Evolutionary conservation across 2,797 vertebrate species (phyloP).

Genomic region (Eulemur mongoz): DNA sequence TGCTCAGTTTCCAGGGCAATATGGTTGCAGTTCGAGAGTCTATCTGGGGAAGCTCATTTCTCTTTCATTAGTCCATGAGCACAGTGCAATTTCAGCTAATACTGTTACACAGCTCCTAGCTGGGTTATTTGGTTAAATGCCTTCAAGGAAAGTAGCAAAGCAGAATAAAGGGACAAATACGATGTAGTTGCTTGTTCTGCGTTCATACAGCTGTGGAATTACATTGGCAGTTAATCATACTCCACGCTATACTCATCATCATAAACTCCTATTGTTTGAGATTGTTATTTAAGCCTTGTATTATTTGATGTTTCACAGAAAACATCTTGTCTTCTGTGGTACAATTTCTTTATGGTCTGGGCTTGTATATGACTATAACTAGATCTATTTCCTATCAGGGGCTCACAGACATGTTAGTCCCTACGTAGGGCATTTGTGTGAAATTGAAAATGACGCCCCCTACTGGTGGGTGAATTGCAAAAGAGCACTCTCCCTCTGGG

Average conservation of each 20-base stretch:
- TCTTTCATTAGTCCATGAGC: conserved; percentile 36
- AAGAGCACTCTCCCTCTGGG: neutral
- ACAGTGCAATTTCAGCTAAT: conserved; percentile 54
- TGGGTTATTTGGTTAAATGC: conserved; percentile 68
- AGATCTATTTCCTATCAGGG: neutral
- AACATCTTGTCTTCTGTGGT: neutral
- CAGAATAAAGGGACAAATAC: conserved; percentile 33
- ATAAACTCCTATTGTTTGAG: neutral
- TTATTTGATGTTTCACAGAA: conserved; percentile 9
- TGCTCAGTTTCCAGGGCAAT: conserved; percentile 57
- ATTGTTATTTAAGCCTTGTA: conserved; percentile 2
- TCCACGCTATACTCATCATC: neutral
- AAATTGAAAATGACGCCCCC: neutral
- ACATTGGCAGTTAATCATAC: neutral
- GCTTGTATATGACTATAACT: neutral
- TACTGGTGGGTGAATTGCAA: neutral
- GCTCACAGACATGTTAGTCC: neutral
- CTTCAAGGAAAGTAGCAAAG: conserved; percentile 60
- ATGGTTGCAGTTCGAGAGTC: conserved; percentile 44
- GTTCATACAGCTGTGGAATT: neutral
- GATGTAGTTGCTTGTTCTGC: conserved; percentile 35
- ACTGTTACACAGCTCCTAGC: conserved; percentile 58
- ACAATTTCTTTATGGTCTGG: neutral
- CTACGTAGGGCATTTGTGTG: neutral
- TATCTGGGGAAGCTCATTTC: conserved; percentile 50